Evolutionary conservation across 2,113 vertebrate genomes (phyloP).

Genomic region (Eurystomus gularis): DNA sequence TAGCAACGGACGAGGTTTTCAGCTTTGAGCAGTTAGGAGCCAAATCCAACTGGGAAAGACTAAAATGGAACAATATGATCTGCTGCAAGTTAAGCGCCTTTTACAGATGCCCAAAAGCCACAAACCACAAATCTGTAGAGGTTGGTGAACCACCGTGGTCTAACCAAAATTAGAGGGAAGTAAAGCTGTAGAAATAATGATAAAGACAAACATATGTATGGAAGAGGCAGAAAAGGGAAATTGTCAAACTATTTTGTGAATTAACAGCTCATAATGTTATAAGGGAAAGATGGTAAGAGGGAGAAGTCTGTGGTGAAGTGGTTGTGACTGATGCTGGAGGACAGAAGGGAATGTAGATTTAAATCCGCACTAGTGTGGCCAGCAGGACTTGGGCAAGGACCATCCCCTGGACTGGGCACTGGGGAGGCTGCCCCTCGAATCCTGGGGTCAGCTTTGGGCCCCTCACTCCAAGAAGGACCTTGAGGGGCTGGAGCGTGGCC

Average conservation of each 20-base stretch:
- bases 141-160: neutral
- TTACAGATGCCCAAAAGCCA: neutral
- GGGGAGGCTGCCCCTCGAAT: rapidly evolving
- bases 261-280: neutral
- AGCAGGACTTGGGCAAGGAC: neutral
- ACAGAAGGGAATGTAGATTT: neutral
- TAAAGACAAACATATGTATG: neutral
- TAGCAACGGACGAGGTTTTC: neutral
- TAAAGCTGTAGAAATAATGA: neutral
- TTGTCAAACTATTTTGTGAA: neutral
- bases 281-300: neutral
- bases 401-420: neutral
- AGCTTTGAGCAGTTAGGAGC: neutral
- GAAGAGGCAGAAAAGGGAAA: neutral
- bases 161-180: conserved; percentile 1
- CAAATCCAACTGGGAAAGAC: neutral
- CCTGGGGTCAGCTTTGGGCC: too few relatives aligned
- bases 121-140: neutral
- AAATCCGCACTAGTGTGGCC: neutral
- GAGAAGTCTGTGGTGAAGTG: neutral
- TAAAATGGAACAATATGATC: neutral
- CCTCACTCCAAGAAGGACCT: too few relatives aligned
- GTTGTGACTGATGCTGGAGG: neutral
- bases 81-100: neutral
- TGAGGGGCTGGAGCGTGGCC: too few relatives aligned